Conservation (phyloP, 2,888 invertebrate species). For the Eupsilia transversa region DNA sequence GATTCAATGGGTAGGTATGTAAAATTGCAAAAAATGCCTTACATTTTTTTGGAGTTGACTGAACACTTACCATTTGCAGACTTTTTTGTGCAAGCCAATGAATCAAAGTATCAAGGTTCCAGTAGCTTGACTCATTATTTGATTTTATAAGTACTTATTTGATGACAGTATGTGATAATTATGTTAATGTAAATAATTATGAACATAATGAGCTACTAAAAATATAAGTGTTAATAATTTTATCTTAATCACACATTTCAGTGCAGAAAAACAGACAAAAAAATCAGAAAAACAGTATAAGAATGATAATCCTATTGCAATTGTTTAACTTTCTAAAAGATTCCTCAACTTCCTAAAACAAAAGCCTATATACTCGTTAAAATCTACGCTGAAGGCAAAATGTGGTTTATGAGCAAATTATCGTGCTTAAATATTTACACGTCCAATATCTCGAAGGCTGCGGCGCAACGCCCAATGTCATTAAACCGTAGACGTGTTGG, state of each 20-base stretch:
- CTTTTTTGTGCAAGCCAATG: background rate
- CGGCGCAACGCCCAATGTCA: conserved; percentile 71
- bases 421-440: conserved; percentile 78
- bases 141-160: background rate
- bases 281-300: background rate
- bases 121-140: background rate
- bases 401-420: conserved; percentile 76
- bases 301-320: background rate
- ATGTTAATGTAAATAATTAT: background rate
- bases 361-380: conserved; percentile 54
- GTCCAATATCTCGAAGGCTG: conserved; percentile 75
- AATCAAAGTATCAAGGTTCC: background rate
- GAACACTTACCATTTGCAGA: background rate
- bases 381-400: conserved; percentile 63
- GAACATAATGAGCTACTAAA: background rate
- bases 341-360: conserved; percentile 41
- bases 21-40: background rate
- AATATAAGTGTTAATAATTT: too few species aligned
- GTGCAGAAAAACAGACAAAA: background rate
- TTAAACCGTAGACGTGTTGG: conserved; percentile 76
- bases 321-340: conserved; percentile 17
- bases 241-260: too few species aligned
- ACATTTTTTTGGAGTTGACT: background rate
- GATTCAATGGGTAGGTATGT: background rate
- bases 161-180: background rate